Evolutionary conservation across 1,140 invertebrate genomes (phyloP).

Genomic region (Gonioctena quinquepunctata): DNA sequence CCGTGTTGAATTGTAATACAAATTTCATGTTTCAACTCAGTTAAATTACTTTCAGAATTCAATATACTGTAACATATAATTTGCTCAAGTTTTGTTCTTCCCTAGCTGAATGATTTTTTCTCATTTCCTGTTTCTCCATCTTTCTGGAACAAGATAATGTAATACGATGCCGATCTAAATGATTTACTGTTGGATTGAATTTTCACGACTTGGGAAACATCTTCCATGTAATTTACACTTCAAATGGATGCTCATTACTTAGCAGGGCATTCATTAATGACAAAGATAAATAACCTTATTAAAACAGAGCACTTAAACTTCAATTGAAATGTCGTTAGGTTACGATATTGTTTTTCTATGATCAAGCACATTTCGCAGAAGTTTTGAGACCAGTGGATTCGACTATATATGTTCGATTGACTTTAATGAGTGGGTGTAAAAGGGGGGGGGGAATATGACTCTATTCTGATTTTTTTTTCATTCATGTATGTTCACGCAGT

Average conservation of each 20-base stretch:
- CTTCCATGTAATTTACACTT: conserved; percentile 1
- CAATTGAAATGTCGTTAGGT: neutral
- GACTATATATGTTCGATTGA: too few species aligned
- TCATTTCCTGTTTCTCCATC: neutral
- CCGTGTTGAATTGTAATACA: too few species aligned
- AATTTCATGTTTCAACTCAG: too few species aligned
- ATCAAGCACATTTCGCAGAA: neutral
- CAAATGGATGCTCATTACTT: neutral
- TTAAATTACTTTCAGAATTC: too few species aligned
- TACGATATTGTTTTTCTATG: neutral
- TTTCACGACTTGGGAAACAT: conserved; percentile 1
- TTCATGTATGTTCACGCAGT: too few species aligned
- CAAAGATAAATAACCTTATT: conserved; percentile 1
- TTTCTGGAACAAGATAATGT: neutral
- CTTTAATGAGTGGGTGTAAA: too few species aligned
- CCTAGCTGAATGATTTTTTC: neutral
- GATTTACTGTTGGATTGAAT: neutral
- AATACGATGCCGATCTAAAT: neutral
- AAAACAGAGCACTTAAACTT: neutral
- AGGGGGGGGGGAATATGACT: too few species aligned
- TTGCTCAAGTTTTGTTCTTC: too few species aligned
- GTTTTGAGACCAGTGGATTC: too few species aligned
- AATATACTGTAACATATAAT: too few species aligned
- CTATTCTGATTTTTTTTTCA: too few species aligned
- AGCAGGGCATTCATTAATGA: conserved; percentile 3